Evolutionary conservation across 2,113 vertebrate species (phyloP).

Genomic region (Rhabdomys dilectus): DNA sequence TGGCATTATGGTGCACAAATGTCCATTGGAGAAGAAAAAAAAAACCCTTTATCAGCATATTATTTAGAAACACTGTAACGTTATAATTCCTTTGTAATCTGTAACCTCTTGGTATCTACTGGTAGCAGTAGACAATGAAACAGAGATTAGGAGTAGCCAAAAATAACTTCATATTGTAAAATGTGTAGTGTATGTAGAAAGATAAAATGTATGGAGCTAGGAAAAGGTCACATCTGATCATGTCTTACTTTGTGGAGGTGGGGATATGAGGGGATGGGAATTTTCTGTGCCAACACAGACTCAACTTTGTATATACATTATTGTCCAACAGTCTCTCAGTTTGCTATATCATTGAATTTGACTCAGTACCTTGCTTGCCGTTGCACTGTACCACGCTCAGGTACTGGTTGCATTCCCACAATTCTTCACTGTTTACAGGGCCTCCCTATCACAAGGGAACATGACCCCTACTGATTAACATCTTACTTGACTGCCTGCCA

Average conservation of each 20-base stretch:
- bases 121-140: constrained; percentile 13
- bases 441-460: neutral
- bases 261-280: neutral
- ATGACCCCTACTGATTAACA: constrained; percentile 44
- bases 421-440: neutral
- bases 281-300: neutral
- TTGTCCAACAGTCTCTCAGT: neutral
- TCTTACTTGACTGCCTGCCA: constrained; percentile 48
- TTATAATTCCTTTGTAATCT: neutral
- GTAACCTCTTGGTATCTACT: neutral
- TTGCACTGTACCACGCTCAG: neutral
- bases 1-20: neutral
- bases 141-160: neutral
- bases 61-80: neutral
- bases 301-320: neutral
- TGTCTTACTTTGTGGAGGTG: neutral
- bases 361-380: constrained; percentile 35
- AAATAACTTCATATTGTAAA: neutral
- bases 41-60: neutral
- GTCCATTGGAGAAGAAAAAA: neutral
- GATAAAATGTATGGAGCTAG: neutral
- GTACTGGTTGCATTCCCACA: neutral
- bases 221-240: neutral
- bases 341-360: constrained; percentile 14
- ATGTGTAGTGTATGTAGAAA: neutral